Base-by-base conservation (phyloP, 2,888 invertebrate genomes). In the Andricus quercusramuli region DNA sequence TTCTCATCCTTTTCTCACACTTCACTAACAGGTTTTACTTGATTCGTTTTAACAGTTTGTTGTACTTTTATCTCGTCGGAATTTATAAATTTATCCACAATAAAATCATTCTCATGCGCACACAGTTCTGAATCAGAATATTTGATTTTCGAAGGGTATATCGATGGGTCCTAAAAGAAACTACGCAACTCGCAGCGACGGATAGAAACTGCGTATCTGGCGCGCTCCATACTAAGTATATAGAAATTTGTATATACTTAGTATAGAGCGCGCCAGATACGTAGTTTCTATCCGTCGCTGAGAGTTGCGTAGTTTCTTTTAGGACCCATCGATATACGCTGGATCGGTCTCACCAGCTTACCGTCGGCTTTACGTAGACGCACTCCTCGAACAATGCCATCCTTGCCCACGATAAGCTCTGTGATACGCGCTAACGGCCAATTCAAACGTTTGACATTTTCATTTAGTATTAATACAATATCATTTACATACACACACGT, bases 401-500 rank as follows among this genome's bases (percentile, higher is more conserved):
- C 79, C n/a, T 59, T 76, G 17, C 77, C 77, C 2, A 4, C 3
- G 13, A 79, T 77, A 0, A 79, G 44, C 20, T 56, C 25, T n/a
- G 11, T 56, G 2, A 79, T 17, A 17, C 51, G 51, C 1, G 8
- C 29, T 29, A 1, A 29, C 2, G 29, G 29, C 29, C 29, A 29
- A 29, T 29, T 2, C 29, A 29, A 2, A 13, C 83, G 82, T 41
- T 83, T 84, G 6, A 65, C 41, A 29, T 80, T 74, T 20, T 83
- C 80, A 37, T 78, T 74, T 2, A 68, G 80, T 8, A 85, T 44
- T 4, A 86, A 37, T 8, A 85, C 82, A 47, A 84, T 29, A 29
- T 29, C 29, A 29, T 29, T 29, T 29, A 29, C 2, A 44, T 13
- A 15, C 0, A 68, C n/a, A 44, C 11, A n/a, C 41, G 6, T 66